A percentile compares a stretch with the other conserved stretches of the same genome.
phyloP scores from a whole-genome alignment of 2,797 vertebrate species.

The Enteromius treurensis region DNA sequence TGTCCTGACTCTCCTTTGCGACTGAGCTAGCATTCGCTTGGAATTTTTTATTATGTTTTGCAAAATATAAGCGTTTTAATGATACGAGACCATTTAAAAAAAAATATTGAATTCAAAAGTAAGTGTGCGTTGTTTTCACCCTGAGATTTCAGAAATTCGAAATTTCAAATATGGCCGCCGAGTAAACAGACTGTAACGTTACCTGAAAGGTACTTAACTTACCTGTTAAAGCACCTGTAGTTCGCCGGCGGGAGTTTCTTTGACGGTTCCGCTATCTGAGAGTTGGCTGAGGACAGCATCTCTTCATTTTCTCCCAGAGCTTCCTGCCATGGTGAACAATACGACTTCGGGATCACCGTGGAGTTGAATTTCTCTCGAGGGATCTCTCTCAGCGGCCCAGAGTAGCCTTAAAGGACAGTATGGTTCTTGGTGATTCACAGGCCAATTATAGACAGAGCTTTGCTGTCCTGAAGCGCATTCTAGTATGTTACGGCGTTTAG shows the following conservation, averaged over 20 bases:
- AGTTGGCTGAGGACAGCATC: slow-evolving; percentile 54
- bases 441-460: slow-evolving; percentile 23
- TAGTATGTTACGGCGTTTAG: slow-evolving; percentile 19
- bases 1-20: no score
- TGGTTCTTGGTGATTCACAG: slow-evolving; percentile 8
- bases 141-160: background rate
- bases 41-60: no score
- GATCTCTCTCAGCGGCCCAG: slow-evolving; percentile 84
- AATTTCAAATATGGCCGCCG: background rate
- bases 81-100: no score
- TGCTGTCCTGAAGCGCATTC: background rate
- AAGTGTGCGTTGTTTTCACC: background rate
- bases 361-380: slow-evolving; percentile 92
- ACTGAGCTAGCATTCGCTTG: no score
- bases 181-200: background rate
- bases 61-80: no score
- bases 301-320: slow-evolving; percentile 71
- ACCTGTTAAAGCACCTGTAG: slow-evolving; percentile 94
- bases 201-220: slow-evolving; percentile 38
- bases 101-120: background rate
- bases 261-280: slow-evolving; percentile 64
- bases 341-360: slow-evolving; percentile 90
- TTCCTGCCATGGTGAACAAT: slow-evolving; percentile 89
- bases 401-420: slow-evolving; percentile 80
- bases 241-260: slow-evolving; percentile 66